Evolutionary conservation across 2,888 invertebrate species (phyloP).

Genomic region (Temnothorax rugatulus): DNA sequence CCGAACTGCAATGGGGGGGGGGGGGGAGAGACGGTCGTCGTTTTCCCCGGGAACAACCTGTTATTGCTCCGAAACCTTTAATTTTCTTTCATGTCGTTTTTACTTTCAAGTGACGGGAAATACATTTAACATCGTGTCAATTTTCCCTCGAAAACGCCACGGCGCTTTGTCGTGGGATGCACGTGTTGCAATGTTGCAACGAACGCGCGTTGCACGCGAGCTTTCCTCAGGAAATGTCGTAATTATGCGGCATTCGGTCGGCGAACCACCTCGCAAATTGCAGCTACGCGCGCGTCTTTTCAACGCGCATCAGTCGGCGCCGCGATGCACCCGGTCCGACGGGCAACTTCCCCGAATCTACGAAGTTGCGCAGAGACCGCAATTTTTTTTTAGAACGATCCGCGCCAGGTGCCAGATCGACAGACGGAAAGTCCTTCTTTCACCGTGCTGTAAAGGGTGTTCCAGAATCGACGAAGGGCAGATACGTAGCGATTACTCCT

Average conservation of each 20-base stretch:
- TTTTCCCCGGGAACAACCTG: neutral
- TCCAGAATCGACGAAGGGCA: neutral
- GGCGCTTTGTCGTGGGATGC: constrained; percentile 34
- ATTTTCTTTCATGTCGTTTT: constrained; percentile 22
- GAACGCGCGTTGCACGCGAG: constrained; percentile 47
- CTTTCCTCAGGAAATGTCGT: constrained; percentile 49
- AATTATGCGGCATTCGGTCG: constrained; percentile 54
- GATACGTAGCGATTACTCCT: neutral
- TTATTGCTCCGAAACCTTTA: constrained; percentile 25
- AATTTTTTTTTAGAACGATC: constrained; percentile 15
- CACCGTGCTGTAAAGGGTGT: neutral
- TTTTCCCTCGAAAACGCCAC: constrained; percentile 34
- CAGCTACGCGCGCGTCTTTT: constrained; percentile 43
- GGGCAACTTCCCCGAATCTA: constrained; percentile 14
- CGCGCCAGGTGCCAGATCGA: constrained; percentile 47
- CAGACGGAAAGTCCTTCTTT: constrained; percentile 22
- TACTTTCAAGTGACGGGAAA: constrained; percentile 8
- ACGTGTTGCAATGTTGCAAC: constrained; percentile 27
- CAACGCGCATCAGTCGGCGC: constrained; percentile 8
- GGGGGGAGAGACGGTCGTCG: no score
- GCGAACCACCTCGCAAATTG: constrained; percentile 37
- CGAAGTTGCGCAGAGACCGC: constrained; percentile 6
- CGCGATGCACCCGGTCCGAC: neutral
- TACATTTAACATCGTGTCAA: constrained; percentile 26
- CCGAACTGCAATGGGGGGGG: neutral